Percentiles rank a stretch among this genome's conserved stretches.
Conservation (phyloP, 2,797 vertebrate genomes). For the Philypnodon macrostomus region DNA sequence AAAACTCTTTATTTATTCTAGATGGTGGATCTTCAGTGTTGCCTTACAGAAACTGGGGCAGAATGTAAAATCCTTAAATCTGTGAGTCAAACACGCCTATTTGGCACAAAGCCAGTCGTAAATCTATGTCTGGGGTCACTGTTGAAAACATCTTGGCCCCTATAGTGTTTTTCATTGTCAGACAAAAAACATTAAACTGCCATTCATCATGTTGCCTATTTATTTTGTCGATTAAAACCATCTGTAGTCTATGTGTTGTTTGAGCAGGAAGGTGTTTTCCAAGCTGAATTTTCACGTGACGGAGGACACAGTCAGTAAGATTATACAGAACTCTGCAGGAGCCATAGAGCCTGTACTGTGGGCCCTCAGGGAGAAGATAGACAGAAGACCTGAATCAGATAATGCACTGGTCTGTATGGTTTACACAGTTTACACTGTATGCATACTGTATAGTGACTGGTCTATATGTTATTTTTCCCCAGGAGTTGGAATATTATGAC, state of each 20-base stretch:
- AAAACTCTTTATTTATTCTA: no score
- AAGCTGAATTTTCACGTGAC: conserved; percentile 77
- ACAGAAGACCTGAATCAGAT: conserved; percentile 52
- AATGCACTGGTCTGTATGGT: conserved; percentile 38
- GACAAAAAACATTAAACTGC: conserved; percentile 9
- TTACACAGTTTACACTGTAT: not conserved
- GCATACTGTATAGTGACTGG: not conserved
- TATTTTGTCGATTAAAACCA: conserved; percentile 30
- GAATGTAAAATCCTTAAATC: conserved; percentile 16
- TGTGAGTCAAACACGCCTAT: conserved; percentile 38
- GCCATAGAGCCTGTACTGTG: conserved; percentile 73
- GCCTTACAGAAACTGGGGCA: not conserved
- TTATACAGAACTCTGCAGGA: conserved; percentile 64
- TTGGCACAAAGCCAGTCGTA: conserved; percentile 33
- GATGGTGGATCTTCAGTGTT: not conserved
- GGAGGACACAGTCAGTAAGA: conserved; percentile 69
- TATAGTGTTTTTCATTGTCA: conserved; percentile 23
- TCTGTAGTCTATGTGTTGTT: conserved; percentile 3
- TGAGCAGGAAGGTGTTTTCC: conserved; percentile 80
- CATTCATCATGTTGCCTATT: not conserved
- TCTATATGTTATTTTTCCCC: not conserved
- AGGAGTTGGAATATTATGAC: conserved; percentile 77
- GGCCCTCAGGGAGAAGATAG: conserved; percentile 71
- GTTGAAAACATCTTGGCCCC: conserved; percentile 19
- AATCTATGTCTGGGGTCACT: conserved; percentile 22